Evolutionary conservation across 2,888 invertebrate genomes (phyloP), one percentile per base, ranked within the genome.

Genomic region (Drosophila mulleri): DNA sequence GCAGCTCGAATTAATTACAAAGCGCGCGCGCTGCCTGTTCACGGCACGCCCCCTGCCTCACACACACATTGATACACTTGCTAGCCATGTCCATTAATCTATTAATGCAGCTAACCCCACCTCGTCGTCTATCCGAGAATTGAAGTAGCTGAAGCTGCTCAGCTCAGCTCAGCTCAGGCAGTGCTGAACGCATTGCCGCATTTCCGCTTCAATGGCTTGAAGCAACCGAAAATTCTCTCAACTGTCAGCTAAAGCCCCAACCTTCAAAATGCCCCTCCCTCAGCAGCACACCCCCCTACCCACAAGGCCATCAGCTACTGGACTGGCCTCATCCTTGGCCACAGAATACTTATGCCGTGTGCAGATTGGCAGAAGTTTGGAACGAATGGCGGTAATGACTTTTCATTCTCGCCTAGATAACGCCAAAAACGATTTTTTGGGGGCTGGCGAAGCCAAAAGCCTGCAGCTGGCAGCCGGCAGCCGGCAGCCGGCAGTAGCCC

Each of bases 321-420:
- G 14, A 16, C n/a, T 12, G 12, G n/a, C 41, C 54, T 26, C 41
- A 41, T 26, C 41, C 41, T 14, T 14, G 26, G 20, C 59, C 67
- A 58, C 64, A 73, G 64, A 74, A 73, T 68, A 68, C 74, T 69
- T 61, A 61, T 68, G 74, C 74, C 74, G 74, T 67, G 58, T 62
- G 63, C 71, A 68, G 68, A 76, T 68, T 72, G 72, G 69, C 80
- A 71, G 72, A 70, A 72, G 63, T 62, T 75, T 66, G 89, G 78
- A 83, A 90, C 88, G 90, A 91, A 90, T 87, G 86, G 83, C 83
- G 80, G 88, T 89, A 90, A 90, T 90, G 90, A 90, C 90, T 91
- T 90, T 91, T 87, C 89, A 86, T 90, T 90, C 83, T 84, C 80
- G 80, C 82, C 81, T 72, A 89, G 84, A 91, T 84, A 90, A 84